These are phyloP conservation scores for Brachyhypopomus gauderio DNA, from an alignment of 2,113 vertebrate genomes.

Conservation along the genomic window DNA sequence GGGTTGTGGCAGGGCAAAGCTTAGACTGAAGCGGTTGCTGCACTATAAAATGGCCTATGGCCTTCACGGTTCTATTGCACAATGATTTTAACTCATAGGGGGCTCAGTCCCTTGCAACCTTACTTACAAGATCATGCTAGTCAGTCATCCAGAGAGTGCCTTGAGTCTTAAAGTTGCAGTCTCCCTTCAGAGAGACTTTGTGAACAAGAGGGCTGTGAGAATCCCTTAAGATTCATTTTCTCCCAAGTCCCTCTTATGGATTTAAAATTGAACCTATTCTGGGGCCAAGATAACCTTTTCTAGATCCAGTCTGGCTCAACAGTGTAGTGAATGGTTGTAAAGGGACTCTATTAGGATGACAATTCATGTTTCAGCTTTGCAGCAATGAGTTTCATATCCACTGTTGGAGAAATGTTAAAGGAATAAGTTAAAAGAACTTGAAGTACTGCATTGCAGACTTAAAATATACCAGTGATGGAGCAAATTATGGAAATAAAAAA, in stretches of 20 bases:
- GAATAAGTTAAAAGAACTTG: slow-evolving; percentile 15
- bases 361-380: slow-evolving; percentile 48
- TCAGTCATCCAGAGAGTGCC: slow-evolving; percentile 53
- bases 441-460: neutral
- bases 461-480: slow-evolving; percentile 1
- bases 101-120: slow-evolving; percentile 39
- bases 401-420: slow-evolving; percentile 1
- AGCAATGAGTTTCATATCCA: slow-evolving; percentile 38
- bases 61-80: slow-evolving; percentile 42
- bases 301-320: slow-evolving; percentile 43
- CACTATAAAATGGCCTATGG: slow-evolving; percentile 42
- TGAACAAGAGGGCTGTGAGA: slow-evolving; percentile 50
- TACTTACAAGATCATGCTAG: slow-evolving; percentile 49
- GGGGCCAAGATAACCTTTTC: slow-evolving; percentile 52
- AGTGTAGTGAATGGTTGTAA: slow-evolving; percentile 52
- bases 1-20: slow-evolving; percentile 18
- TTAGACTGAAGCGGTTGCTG: slow-evolving; percentile 39
- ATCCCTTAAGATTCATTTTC: slow-evolving; percentile 58
- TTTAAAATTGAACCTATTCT: slow-evolving; percentile 58
- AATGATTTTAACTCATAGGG: slow-evolving; percentile 46
- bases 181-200: slow-evolving; percentile 52
- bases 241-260: slow-evolving; percentile 49
- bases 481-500: slow-evolving; percentile 5
- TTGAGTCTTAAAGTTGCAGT: slow-evolving; percentile 39
- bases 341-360: slow-evolving; percentile 58